Conservation (phyloP, 2,797 vertebrate genomes). For the Lepus oiostolus region DNA sequence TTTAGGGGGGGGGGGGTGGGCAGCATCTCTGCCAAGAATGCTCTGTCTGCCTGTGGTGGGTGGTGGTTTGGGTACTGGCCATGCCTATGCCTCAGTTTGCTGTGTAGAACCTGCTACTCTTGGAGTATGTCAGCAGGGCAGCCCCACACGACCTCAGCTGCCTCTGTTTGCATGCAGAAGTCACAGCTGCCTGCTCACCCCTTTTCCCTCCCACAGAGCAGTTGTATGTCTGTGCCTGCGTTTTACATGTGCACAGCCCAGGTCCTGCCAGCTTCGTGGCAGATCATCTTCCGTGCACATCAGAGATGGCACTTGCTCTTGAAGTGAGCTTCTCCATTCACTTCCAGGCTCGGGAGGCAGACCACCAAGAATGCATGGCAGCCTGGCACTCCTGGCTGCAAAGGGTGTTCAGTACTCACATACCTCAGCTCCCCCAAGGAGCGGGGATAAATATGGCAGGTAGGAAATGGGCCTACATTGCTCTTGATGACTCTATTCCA, state of each 20-base stretch:
- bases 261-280: not conserved
- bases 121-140: not conserved
- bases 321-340: not conserved
- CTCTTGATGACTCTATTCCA: no score
- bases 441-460: no score
- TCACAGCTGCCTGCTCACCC: not conserved
- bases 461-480: no score
- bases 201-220: not conserved
- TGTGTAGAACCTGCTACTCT: not conserved
- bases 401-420: no score
- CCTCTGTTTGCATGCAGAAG: not conserved
- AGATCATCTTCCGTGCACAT: conserved; percentile 17
- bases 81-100: not conserved
- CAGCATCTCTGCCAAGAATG: not conserved
- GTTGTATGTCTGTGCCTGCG: not conserved
- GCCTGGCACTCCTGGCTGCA: no score
- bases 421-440: no score
- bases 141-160: not conserved
- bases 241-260: not conserved
- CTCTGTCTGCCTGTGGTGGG: not conserved
- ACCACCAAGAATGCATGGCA: not conserved
- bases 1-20: no score
- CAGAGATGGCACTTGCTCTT: not conserved
- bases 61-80: not conserved
- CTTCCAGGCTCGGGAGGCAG: not conserved